A percentile compares a stretch with the other conserved stretches of the same genome.
These are phyloP conservation scores for Synanthedon formicaeformis DNA, from an alignment of 2,888 invertebrate species.

Conservation along the genomic window DNA sequence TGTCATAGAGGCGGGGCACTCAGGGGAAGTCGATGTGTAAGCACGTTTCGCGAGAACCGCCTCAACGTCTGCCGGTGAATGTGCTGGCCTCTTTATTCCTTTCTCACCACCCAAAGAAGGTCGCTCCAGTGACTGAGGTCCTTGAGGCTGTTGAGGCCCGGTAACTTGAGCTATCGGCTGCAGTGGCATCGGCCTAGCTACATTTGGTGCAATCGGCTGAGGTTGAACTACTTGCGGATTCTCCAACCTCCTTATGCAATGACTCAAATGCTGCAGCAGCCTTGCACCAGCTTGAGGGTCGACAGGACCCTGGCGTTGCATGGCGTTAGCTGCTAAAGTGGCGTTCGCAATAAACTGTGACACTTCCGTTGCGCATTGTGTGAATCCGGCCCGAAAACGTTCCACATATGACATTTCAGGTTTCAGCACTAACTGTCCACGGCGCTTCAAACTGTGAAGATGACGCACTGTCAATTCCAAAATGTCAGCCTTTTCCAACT, in stretches of 20 bases:
- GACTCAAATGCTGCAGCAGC: constrained; percentile 84
- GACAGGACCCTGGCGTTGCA: constrained; percentile 74
- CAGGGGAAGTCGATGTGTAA: constrained; percentile 66
- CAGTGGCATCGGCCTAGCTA: constrained; percentile 57
- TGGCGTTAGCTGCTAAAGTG: constrained; percentile 83
- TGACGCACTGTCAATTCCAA: constrained; percentile 87
- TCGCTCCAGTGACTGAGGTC: constrained; percentile 23
- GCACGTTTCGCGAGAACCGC: constrained; percentile 48
- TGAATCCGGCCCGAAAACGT: constrained; percentile 87
- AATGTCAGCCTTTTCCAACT: constrained; percentile 89
- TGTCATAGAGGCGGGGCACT: constrained; percentile 71
- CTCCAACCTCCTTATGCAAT: constrained; percentile 77
- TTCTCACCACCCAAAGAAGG: constrained; percentile 36
- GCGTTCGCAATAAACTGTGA: constrained; percentile 73
- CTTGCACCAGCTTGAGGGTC: constrained; percentile 86
- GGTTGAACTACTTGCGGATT: constrained; percentile 73
- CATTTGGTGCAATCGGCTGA: constrained; percentile 62
- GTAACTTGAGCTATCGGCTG: constrained; percentile 40
- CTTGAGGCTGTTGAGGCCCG: constrained; percentile 18
- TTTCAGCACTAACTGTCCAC: constrained; percentile 69
- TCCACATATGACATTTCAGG: constrained; percentile 81
- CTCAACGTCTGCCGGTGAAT: constrained; percentile 41
- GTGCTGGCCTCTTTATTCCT: constrained; percentile 47
- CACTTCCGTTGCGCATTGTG: constrained; percentile 90
- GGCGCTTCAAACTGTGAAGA: constrained; percentile 82